Evolutionary conservation across 2,113 vertebrate species (phyloP), one percentile per base, ranked within the genome.

Genomic region (Oxyura jamaicensis): DNA sequence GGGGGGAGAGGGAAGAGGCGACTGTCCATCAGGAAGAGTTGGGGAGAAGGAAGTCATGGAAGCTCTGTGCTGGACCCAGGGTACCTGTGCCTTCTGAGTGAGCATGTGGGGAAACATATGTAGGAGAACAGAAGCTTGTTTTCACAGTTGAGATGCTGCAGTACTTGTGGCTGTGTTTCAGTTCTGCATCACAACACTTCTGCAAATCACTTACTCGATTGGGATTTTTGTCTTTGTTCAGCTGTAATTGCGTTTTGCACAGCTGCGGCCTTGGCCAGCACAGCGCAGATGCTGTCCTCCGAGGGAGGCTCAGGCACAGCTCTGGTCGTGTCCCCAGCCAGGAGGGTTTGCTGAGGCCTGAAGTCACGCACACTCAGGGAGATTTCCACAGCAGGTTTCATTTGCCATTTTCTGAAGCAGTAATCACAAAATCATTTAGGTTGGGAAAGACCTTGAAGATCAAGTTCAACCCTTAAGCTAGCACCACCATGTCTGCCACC

Each of bases 301-400:
- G 4, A 5, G 58, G 52, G 17, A 66, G 83, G 66, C 75, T 75
- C 36, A 21, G 87, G 11, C 3, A 2, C 50, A 7, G n/a, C 77
- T 11, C 53, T 36, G 72, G 13, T 41, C 92, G 19, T 1, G 1
- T 29, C 80, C 21, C 35, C 42, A 8, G 12, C 62, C 4, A 3
- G 1, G 4, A 10, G 73, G 36, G 48, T 7, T 68, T 55, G 50
- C 62, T 8, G 62, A 55, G 62, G 36, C 16, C 33, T 3, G 1
- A 29, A 20, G 50, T 9, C 4, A 10, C 0, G 0, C 44, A 11
- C 44, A 48, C 56, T 13, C 8, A 1, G 4, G 44, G 56, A 7
- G 26, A 16, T 44, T 28, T 48, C 75, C n/a, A 13, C 39, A 8
- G 69, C n/a, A 39, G 84, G 31, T 66, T n/a, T 31, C 13, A 0